Evolutionary conservation across 2,113 vertebrate species (phyloP), one percentile per base, ranked within the genome.

Genomic region (Campylomormyrus numenius): DNA sequence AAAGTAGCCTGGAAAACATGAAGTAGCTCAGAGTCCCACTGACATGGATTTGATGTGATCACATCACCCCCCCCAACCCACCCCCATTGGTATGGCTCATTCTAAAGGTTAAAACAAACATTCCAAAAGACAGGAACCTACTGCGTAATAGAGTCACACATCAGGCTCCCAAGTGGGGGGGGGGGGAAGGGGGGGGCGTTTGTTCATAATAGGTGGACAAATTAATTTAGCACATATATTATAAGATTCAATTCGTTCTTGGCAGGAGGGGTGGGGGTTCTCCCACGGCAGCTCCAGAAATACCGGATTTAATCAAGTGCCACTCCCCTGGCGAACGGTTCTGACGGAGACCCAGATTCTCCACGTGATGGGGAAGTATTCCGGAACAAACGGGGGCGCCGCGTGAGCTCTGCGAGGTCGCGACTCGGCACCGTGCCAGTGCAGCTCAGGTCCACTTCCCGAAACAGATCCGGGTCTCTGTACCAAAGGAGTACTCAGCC

Each of bases 231-330:
- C 48, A 46, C 87, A 89, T 45, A 62, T 74, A 66, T 66, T 88
- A 88, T 89, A 89, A 89, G 46, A 80, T 45, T 70, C 62, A 89
- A 70, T 46, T 85, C 62, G 45, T 45, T 45, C 58, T 31, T 50
- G 58, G 66, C 42, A 58, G 39, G 39, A 8, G 74, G 35, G 31
- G 31, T 2, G 35, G 31, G 35, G 13, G 31, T 39, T 80, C 88
- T 88, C 91, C 91, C 45, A 27, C 35, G 48, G 89, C 46, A 77
- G 87, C 39, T 87, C 91, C 90, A 58, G 53, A 90, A 90, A 92
- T 91, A 90, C 87, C 84, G 56, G 62, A 85, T 87, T 83, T 89
- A 91, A 91, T 90, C 90, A 87, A 48, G 87, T 91, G 89, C 50
- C 84, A 83, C 62, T 89, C n/a, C 19, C 88, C 58, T 9, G 84